phyloP scores from a whole-genome alignment of 2,113 vertebrate species.

The human (Homo sapiens) region DNA sequence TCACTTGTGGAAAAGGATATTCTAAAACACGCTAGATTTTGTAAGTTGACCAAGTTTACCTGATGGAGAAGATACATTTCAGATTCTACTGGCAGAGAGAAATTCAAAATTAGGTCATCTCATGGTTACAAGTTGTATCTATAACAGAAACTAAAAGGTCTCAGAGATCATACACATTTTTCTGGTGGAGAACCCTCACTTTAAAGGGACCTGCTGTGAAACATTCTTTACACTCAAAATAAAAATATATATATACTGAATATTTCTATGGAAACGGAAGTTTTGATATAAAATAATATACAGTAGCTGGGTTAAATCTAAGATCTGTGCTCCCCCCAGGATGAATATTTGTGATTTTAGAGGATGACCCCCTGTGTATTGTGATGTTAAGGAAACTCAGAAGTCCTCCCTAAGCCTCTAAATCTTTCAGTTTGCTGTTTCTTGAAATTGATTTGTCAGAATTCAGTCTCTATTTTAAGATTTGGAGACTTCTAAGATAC shows the following conservation, averaged over 20 bases:
- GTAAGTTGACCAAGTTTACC: neutral
- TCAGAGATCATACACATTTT: neutral
- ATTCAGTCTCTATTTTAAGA: neutral
- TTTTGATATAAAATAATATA: conserved; percentile 43
- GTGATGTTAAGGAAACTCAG: neutral
- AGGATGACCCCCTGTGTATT: neutral
- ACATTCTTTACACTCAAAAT: conserved; percentile 37
- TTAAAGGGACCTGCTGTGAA: conserved; percentile 34
- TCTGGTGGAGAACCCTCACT: conserved; percentile 26
- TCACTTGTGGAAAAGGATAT: neutral
- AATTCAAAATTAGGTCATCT: conserved; percentile 63
- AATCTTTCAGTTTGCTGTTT: neutral
- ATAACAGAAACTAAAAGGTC: conserved; percentile 41
- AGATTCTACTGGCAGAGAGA: conserved; percentile 38
- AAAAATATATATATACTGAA: neutral
- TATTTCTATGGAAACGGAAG: conserved; percentile 37
- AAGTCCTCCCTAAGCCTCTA: neutral
- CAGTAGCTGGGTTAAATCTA: neutral
- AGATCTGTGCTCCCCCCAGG: neutral
- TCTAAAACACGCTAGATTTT: neutral
- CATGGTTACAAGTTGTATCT: conserved; percentile 33
- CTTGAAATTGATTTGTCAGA: neutral
- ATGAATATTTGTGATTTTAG: neutral
- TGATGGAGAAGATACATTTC: neutral
- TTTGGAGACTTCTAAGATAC: neutral